Evolutionary conservation across 1,140 invertebrate genomes (phyloP), one percentile per base, ranked within the genome.

Genomic region (Schmidtea mediterranea): DNA sequence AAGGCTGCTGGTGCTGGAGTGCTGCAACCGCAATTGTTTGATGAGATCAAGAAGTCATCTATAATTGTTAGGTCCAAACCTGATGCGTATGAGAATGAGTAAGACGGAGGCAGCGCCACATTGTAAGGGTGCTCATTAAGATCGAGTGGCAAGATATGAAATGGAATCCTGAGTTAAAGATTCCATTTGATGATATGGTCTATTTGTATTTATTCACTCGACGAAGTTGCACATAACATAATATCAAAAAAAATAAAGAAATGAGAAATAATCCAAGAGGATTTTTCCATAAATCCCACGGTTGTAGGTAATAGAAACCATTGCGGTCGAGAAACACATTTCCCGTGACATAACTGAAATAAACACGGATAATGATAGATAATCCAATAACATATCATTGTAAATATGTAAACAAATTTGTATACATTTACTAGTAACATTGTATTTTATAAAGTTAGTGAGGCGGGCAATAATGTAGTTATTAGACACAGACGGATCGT

Each of bases 211-310:
- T 52, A 9, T 49, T 52, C 13, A 52, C 43, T 37, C 51, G 36
- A 26, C 12, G 23, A 15, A 49, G 24, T 36, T 53, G 50, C 13
- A 65, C 47, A 46, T 62, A 63, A 22, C 55, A 50, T 8, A 63
- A 46, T 36, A 53, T 37, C 15, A 63, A 49, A 36, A 59, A 56
- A 12, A 53, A 48, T 2, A 55, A 6, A 2, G 57, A 38, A 9
- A 63, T 57, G 24, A 52, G 24, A 2, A 45, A 26, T 15, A 63
- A 49, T 6, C 59, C 60, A 8, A 61, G 39, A 15, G 54, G 41
- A 32, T 61, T 62, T 8, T 47, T 36, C 60, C 61, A 65, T 36
- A 63, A 51, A 48, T 63, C 58, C 58, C 59, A 62, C 0, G 50
- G n/a, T 2, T 54, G 54, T 0, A 39, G 36, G 43, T 54, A 59